Conservation (phyloP, 2,888 invertebrate species). For the Drosophila lutescens region DNA sequence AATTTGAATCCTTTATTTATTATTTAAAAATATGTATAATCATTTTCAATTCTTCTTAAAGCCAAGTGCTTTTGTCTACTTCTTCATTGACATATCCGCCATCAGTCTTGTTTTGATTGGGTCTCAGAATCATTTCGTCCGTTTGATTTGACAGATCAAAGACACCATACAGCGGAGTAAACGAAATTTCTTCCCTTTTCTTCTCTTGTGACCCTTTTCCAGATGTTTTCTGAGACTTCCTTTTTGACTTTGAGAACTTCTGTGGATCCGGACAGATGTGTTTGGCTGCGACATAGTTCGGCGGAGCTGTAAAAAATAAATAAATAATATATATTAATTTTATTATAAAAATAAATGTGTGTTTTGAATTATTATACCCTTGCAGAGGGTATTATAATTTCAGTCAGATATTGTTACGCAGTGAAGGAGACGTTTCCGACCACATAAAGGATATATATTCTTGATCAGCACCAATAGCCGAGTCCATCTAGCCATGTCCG, state of each 20-base stretch:
- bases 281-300: conserved; percentile 79
- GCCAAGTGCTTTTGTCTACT: conserved; percentile 53
- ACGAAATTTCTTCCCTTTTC: conserved; percentile 42
- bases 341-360: too few relatives aligned
- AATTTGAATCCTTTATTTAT: not conserved
- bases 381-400: too few relatives aligned
- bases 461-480: too few relatives aligned
- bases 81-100: conserved; percentile 36
- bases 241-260: conserved; percentile 31
- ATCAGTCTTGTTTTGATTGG: conserved; percentile 3
- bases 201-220: not conserved
- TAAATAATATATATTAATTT: not conserved
- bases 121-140: conserved; percentile 10
- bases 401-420: too few relatives aligned
- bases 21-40: not conserved
- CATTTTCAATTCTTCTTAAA: conserved; percentile 20
- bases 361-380: too few relatives aligned
- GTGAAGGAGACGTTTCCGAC: too few relatives aligned
- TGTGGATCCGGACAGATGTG: conserved; percentile 60
- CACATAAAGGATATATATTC: too few relatives aligned
- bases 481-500: too few relatives aligned
- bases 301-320: conserved; percentile 70
- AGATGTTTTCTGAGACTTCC: conserved; percentile 18
- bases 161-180: conserved; percentile 53
- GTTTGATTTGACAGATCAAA: conserved; percentile 39